Evolutionary conservation across 2,888 invertebrate genomes (phyloP).

Genomic region (Parnassius glacialis): DNA sequence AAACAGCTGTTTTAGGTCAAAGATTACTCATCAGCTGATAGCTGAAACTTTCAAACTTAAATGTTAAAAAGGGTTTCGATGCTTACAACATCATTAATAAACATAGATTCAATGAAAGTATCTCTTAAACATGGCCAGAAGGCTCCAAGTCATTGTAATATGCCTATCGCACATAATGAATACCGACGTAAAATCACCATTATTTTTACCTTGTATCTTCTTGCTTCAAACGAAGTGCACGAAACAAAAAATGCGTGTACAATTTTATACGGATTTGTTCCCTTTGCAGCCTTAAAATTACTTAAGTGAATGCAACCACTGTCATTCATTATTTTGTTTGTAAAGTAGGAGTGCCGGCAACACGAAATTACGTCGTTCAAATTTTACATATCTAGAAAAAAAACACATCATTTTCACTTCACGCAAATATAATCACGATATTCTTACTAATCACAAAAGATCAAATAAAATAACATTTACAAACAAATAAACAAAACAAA

Average conservation of each 20-base stretch:
- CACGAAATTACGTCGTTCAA: slow-evolving; percentile 29
- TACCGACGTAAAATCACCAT: slow-evolving; percentile 24
- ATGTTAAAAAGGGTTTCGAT: too few relatives aligned
- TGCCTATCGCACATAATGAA: slow-evolving; percentile 38
- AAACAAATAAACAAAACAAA: slow-evolving; percentile 20
- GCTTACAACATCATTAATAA: too few relatives aligned
- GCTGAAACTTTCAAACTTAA: slow-evolving; percentile 33
- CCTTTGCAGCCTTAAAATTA: slow-evolving; percentile 89
- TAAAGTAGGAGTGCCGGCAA: slow-evolving; percentile 33
- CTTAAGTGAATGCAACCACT: slow-evolving; percentile 89
- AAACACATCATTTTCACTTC: slow-evolving; percentile 31
- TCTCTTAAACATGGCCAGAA: not conserved
- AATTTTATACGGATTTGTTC: slow-evolving; percentile 86
- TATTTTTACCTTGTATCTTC: slow-evolving; percentile 87
- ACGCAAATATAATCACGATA: slow-evolving; percentile 20
- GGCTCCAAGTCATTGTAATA: slow-evolving; percentile 32
- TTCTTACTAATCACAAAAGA: slow-evolving; percentile 7
- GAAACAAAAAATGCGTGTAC: slow-evolving; percentile 94
- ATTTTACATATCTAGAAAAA: slow-evolving; percentile 32
- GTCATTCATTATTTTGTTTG: slow-evolving; percentile 80
- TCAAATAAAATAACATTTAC: slow-evolving; percentile 6
- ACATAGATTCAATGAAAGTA: too few relatives aligned
- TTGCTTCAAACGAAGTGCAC: slow-evolving; percentile 88
- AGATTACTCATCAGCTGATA: slow-evolving; percentile 74
- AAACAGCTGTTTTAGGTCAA: slow-evolving; percentile 71